These are phyloP conservation scores for Diorhabda elongata DNA, from an alignment of 1,140 invertebrate genomes.

Conservation along the genomic window DNA sequence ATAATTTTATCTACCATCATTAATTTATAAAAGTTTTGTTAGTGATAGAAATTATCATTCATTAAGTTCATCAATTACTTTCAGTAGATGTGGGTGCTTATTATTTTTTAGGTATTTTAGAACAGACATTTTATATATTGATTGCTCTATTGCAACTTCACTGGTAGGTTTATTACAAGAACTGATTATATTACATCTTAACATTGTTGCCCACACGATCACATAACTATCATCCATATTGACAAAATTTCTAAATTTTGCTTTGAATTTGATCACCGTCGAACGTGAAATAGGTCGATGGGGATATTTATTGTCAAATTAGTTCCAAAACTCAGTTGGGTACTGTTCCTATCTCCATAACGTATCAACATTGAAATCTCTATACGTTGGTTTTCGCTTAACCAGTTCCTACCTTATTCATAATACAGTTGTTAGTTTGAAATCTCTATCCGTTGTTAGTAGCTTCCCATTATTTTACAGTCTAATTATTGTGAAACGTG, in stretches of 20 bases:
- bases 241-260: conserved; percentile 10
- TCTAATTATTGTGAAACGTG: no score
- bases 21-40: no score
- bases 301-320: conserved; percentile 8
- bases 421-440: no score
- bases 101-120: conserved; percentile 1
- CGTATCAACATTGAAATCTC: neutral
- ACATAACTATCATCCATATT: neutral
- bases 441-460: no score
- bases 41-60: no score
- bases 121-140: conserved; percentile 7
- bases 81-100: neutral
- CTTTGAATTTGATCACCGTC: conserved; percentile 5
- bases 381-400: neutral
- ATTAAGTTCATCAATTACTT: conserved; percentile 3
- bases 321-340: conserved; percentile 1
- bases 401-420: neutral
- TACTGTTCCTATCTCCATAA: neutral
- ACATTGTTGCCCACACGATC: neutral
- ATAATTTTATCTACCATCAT: neutral
- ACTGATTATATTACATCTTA: conserved; percentile 3
- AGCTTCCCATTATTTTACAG: no score
- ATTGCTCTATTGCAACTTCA: neutral
- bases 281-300: conserved; percentile 8
- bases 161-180: neutral